A percentile compares a stretch with the other conserved stretches of the same genome.
Evolutionary conservation across 1,140 invertebrate species (phyloP).

Genomic region (Drosophila erecta): DNA sequence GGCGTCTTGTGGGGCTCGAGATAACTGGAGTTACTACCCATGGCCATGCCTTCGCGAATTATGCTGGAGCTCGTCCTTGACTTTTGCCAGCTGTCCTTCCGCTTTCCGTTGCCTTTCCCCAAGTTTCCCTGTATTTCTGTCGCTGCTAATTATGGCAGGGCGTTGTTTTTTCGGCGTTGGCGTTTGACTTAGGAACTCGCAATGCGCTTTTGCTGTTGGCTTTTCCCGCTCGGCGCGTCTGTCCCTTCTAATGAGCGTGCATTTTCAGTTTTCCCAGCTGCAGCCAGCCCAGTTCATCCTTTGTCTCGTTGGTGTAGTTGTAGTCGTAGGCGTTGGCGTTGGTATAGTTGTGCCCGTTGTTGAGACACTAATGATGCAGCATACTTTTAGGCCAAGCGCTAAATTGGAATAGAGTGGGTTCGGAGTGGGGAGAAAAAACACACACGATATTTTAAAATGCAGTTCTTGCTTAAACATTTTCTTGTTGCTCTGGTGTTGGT

Average conservation of each 20-base stretch:
- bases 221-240: constrained; percentile 35
- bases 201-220: constrained; percentile 75
- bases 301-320: constrained; percentile 13
- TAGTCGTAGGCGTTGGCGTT: constrained; percentile 29
- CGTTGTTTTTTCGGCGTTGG: constrained; percentile 4
- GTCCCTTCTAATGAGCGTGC: constrained; percentile 57
- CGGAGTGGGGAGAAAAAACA: constrained; percentile 29
- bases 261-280: constrained; percentile 60
- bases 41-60: constrained; percentile 52
- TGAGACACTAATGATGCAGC: constrained; percentile 76
- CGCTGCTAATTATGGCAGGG: constrained; percentile 35
- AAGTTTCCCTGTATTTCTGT: neutral
- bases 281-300: constrained; percentile 9
- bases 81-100: constrained; percentile 45
- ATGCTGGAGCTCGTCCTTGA: constrained; percentile 57
- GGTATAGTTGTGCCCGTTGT: constrained; percentile 30
- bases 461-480: constrained; percentile 38
- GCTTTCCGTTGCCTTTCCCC: constrained; percentile 7
- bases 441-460: constrained; percentile 65
- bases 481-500: constrained; percentile 13
- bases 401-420: constrained; percentile 70
- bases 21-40: constrained; percentile 49
- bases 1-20: constrained; percentile 49
- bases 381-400: constrained; percentile 77
- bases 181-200: constrained; percentile 74